These are phyloP conservation scores for Erebia aethiops DNA, from an alignment of 2,888 invertebrate species.

Conservation along the genomic window DNA sequence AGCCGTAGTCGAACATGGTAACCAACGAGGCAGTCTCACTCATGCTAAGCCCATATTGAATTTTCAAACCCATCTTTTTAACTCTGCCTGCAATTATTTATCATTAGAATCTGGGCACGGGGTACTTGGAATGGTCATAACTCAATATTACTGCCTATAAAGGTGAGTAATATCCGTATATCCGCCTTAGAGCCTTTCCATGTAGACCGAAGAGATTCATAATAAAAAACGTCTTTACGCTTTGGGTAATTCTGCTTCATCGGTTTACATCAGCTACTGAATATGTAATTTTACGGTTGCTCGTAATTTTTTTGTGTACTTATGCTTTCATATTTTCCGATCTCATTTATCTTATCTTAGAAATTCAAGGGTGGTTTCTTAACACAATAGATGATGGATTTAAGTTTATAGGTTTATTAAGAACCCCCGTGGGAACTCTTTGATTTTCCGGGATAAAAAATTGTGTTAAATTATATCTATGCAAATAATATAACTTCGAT, in stretches of 20 bases:
- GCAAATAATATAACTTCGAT: no score
- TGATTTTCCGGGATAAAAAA: no score
- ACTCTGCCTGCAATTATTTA: constrained; percentile 77
- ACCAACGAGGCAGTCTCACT: no score
- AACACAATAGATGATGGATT: no score
- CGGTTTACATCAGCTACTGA: constrained; percentile 9
- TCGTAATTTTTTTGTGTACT: neutral
- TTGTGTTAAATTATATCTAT: no score
- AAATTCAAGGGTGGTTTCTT: no score
- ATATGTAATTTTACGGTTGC: constrained; percentile 1
- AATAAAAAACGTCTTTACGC: constrained; percentile 14
- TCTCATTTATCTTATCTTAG: neutral
- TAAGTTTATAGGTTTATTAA: no score
- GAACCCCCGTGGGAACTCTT: no score
- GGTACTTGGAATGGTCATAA: constrained; percentile 62
- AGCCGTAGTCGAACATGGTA: no score
- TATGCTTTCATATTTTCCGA: neutral
- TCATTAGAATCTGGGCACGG: constrained; percentile 67
- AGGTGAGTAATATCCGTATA: constrained; percentile 74
- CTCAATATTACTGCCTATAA: constrained; percentile 79
- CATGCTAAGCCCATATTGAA: constrained; percentile 44
- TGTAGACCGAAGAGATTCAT: constrained; percentile 24
- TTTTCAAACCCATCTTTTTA: constrained; percentile 74
- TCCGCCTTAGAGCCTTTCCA: constrained; percentile 50
- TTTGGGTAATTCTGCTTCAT: constrained; percentile 11